Base-by-base conservation (phyloP, 2,888 invertebrate species). In the Yponomeuta cagnagella region DNA sequence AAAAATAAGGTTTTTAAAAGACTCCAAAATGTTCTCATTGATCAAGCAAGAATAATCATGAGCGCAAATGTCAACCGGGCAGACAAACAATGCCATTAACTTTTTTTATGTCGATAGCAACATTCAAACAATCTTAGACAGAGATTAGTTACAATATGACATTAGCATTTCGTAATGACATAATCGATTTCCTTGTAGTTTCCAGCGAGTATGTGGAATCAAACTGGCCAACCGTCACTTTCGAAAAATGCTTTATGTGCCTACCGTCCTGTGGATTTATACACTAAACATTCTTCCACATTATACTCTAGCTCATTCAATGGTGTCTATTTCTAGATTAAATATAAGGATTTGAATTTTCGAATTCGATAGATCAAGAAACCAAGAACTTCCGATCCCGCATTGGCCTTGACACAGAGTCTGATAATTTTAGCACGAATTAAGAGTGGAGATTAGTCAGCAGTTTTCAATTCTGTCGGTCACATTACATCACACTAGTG, bases 401-500 rank as follows among this genome's bases (percentile, higher is more conserved):
- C 30, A 10, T 15, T n/a, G 63, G 63, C 70, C 70, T 70, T 70
- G 70, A 33, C 63, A 70, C 63, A 43, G 63, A 70, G 63, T 63
- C 63, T 58, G 37, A 23, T 63, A 70, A 70, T 70, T 70, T 68
- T 68, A 68, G 58, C 68, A 68, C 31, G 68, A 52, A 68, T 52
- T 31, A 37, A n/a, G 30, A 43, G 52, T 30, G 30, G 33, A 65
- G 48, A 68, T 63, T 70, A 48, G 23, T 43, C 48, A 10, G 48
- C 48, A 48, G 48, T 70, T 65, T 48, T 63, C 6, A 31, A 63
- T 33, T 37, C 48, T 23, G 70, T 3, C 43, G 43, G 65, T 48
- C 48, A 65, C n/a, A 48, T 70, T 52, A 48, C 52, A 68, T 68
- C 48, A 30, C 31, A 31, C 23, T 31, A 52, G 48, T 68, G 52